Evolutionary conservation across 2,888 invertebrate genomes (phyloP).

Genomic region (Spisula solida): DNA sequence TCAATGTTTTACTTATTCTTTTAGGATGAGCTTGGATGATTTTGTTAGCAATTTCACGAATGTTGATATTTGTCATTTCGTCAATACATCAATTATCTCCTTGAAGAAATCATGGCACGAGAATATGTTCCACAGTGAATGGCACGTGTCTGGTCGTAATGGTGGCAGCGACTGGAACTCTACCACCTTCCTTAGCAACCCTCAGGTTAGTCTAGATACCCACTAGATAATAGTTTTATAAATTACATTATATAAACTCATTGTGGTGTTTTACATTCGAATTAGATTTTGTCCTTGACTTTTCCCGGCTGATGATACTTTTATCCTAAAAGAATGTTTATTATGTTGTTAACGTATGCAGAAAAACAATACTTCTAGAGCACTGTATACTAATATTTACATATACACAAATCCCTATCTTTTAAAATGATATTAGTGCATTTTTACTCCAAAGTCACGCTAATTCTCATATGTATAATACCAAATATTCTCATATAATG

Average conservation of each 20-base stretch:
- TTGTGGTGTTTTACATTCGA: neutral
- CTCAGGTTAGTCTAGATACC: conserved; percentile 81
- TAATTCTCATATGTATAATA: no score
- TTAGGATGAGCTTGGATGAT: conserved; percentile 90
- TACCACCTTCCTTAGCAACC: conserved; percentile 88
- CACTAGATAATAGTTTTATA: neutral
- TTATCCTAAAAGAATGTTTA: no score
- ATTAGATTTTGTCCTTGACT: no score
- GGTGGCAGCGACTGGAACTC: conserved; percentile 89
- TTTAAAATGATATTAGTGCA: no score
- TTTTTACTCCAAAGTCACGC: no score
- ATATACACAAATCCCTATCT: no score
- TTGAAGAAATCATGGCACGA: conserved; percentile 89
- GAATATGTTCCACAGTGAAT: conserved; percentile 88
- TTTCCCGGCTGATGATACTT: no score
- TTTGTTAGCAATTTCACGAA: conserved; percentile 89
- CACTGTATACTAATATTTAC: no score
- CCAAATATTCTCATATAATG: no score
- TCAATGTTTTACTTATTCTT: no score
- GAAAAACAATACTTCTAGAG: no score
- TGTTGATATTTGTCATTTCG: conserved; percentile 89
- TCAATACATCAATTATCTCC: conserved; percentile 89
- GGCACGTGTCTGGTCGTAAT: conserved; percentile 88
- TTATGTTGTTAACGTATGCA: no score
- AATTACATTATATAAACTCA: neutral